phyloP scores from a whole-genome alignment of 2,797 vertebrate species.

The Vespertilio murinus region DNA sequence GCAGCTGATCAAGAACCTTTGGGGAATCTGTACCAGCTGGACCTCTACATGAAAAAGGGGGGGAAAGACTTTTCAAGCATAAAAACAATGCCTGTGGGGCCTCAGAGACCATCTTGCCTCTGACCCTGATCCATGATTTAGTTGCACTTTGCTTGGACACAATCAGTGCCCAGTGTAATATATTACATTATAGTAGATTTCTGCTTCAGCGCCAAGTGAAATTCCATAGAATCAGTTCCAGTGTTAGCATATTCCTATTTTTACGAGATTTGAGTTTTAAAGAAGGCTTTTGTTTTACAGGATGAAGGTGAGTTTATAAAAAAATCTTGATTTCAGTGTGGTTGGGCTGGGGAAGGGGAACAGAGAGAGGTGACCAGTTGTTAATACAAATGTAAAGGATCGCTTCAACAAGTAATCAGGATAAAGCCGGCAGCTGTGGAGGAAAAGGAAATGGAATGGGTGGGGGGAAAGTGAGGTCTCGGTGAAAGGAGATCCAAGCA shows the following conservation, averaged over 20 bases:
- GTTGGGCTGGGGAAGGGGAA: neutral
- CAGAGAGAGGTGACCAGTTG: slow-evolving; percentile 61
- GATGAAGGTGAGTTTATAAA: slow-evolving; percentile 30
- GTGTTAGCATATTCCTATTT: slow-evolving; percentile 34
- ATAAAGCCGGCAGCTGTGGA: slow-evolving; percentile 68
- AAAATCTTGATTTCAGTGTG: slow-evolving; percentile 7
- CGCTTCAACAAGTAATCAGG: slow-evolving; percentile 66
- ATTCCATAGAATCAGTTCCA: slow-evolving; percentile 39
- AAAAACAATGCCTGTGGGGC: neutral
- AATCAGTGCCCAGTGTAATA: neutral
- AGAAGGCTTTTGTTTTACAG: slow-evolving; percentile 31
- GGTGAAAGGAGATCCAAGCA: slow-evolving; percentile 57
- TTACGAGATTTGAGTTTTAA: slow-evolving; percentile 32
- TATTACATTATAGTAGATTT: neutral
- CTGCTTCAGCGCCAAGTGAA: slow-evolving; percentile 34
- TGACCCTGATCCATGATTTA: slow-evolving; percentile 27
- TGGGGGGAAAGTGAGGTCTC: slow-evolving; percentile 49
- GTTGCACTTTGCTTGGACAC: slow-evolving; percentile 49
- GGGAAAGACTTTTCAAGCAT: neutral
- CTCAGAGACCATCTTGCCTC: neutral
- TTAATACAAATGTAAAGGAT: slow-evolving; percentile 71
- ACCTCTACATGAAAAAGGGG: neutral
- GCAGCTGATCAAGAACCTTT: slow-evolving; percentile 58
- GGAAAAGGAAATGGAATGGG: slow-evolving; percentile 64
- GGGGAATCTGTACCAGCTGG: slow-evolving; percentile 55